Conservation (phyloP, 2,888 invertebrate genomes). For the Empis livida region DNA sequence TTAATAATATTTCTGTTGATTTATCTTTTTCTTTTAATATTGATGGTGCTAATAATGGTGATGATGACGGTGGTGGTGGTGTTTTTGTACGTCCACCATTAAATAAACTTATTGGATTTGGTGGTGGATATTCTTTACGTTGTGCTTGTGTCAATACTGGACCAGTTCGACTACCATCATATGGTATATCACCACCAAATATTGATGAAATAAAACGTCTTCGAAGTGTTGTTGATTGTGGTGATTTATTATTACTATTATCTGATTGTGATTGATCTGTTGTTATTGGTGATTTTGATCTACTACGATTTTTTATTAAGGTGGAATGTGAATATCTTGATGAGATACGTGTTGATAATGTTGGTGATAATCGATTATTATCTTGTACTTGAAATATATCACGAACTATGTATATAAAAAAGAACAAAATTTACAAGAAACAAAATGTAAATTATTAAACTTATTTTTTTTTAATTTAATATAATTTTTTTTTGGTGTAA, state of each 20-base stretch:
- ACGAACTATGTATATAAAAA: slow-evolving; percentile 38
- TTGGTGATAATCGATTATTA: slow-evolving; percentile 21
- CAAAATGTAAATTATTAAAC: too few relatives aligned
- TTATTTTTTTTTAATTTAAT: not conserved
- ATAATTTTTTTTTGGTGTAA: too few relatives aligned
- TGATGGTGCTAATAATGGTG: not conserved
- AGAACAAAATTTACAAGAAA: slow-evolving; percentile 5
- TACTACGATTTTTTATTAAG: slow-evolving; percentile 7
- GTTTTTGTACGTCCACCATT: not conserved
- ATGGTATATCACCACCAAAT: slow-evolving; percentile 67
- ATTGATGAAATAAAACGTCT: slow-evolving; percentile 67
- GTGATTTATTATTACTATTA: slow-evolving; percentile 5
- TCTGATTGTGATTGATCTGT: not conserved
- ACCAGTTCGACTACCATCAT: slow-evolving; percentile 51
- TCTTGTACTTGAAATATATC: slow-evolving; percentile 38
- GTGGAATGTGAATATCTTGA: not conserved
- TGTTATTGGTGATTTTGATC: slow-evolving; percentile 6
- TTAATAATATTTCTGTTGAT: too few relatives aligned
- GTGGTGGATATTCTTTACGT: slow-evolving; percentile 56
- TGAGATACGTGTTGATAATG: slow-evolving; percentile 8
- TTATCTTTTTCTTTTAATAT: not conserved
- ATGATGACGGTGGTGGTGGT: not conserved
- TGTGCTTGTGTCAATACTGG: slow-evolving; percentile 64
- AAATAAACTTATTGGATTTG: not conserved
- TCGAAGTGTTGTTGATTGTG: slow-evolving; percentile 32